Conservation (phyloP, 2,113 vertebrate species). For the Nibea albiflora region DNA sequence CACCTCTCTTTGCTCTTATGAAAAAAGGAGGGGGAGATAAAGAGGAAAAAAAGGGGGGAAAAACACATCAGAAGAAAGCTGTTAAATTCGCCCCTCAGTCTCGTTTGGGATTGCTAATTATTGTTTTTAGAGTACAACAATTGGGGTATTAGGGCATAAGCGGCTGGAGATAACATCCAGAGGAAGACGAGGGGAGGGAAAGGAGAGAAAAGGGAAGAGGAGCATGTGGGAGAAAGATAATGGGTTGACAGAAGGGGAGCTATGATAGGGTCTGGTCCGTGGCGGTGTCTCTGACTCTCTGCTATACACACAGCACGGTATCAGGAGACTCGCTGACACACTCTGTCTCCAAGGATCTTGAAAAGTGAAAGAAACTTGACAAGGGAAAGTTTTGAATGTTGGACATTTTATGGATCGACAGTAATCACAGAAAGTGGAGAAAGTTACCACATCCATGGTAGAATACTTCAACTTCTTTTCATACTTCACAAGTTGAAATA, state of each 20-base stretch:
- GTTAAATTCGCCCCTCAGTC: conserved; percentile 79
- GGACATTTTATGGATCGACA: conserved; percentile 8
- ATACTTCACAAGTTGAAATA: background rate
- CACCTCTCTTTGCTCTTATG: conserved; percentile 74
- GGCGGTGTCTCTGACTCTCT: conserved; percentile 57
- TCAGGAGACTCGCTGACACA: conserved; percentile 46
- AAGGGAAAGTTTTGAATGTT: conserved; percentile 33
- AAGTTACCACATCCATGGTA: background rate
- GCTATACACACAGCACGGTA: conserved; percentile 39
- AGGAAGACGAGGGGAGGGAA: conserved; percentile 57
- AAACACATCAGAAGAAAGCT: conserved; percentile 78
- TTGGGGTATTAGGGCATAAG: conserved; percentile 83
- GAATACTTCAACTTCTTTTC: background rate
- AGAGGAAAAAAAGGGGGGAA: conserved; percentile 42
- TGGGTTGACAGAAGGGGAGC: conserved; percentile 75
- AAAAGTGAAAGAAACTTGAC: conserved; percentile 51
- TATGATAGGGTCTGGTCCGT: conserved; percentile 74
- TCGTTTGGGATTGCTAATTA: conserved; percentile 84
- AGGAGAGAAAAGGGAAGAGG: conserved; percentile 38
- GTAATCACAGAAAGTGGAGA: conserved; percentile 14
- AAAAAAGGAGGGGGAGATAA: conserved; percentile 69
- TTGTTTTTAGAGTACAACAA: conserved; percentile 86
- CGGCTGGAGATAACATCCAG: conserved; percentile 83
- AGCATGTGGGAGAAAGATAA: conserved; percentile 67
- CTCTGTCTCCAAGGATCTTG: conserved; percentile 42